These are phyloP conservation scores for Elmis aenea DNA, from an alignment of 2,888 invertebrate genomes.

Conservation along the genomic window DNA sequence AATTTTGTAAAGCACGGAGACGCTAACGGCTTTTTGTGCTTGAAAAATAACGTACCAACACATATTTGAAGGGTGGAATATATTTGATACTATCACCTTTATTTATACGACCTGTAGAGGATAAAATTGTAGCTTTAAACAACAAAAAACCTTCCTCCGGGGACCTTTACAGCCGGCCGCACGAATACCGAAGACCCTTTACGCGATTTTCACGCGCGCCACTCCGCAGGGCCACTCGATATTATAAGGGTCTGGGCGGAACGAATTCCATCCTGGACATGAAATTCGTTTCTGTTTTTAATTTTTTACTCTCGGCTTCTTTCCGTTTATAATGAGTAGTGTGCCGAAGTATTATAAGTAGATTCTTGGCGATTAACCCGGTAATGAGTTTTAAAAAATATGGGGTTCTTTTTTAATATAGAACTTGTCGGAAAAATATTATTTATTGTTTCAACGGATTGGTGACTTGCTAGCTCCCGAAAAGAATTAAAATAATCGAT, in stretches of 20 bases:
- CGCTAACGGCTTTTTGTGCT: not conserved
- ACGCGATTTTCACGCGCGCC: constrained; percentile 10
- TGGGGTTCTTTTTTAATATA: too few relatives aligned
- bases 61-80: constrained; percentile 7
- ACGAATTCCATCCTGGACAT: constrained; percentile 8
- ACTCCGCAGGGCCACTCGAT: constrained; percentile 10
- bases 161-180: constrained; percentile 9
- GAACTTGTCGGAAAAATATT: too few relatives aligned
- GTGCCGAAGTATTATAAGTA: too few relatives aligned
- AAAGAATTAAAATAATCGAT: too few relatives aligned
- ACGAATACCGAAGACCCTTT: constrained; percentile 14
- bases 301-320: constrained; percentile 11
- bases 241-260: constrained; percentile 11
- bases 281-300: constrained; percentile 13
- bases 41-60: constrained; percentile 9
- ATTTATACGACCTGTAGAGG: constrained; percentile 17
- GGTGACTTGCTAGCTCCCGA: too few relatives aligned
- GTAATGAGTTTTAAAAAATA: too few relatives aligned
- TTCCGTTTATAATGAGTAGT: constrained; percentile 13
- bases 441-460: too few relatives aligned
- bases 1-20: constrained; percentile 2
- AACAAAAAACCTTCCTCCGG: constrained; percentile 12
- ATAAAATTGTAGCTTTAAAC: constrained; percentile 16
- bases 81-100: constrained; percentile 13
- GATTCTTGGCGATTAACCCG: too few relatives aligned